These are phyloP conservation scores for Camponotus vicinus DNA, from an alignment of 1,140 invertebrate species.

Conservation along the genomic window DNA sequence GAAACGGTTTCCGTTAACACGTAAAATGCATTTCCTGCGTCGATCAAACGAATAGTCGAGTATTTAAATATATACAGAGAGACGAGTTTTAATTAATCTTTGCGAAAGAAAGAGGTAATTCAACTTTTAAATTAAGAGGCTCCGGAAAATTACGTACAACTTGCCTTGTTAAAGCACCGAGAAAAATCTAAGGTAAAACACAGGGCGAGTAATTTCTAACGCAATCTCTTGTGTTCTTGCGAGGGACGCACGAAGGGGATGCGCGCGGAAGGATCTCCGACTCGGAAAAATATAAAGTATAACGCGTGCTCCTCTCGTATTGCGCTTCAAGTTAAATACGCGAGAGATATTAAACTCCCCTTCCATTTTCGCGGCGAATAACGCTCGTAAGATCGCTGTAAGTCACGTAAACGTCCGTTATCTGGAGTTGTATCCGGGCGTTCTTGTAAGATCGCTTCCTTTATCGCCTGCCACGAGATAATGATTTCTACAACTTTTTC, in stretches of 20 bases:
- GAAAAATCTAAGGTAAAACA: background rate
- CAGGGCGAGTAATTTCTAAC: background rate
- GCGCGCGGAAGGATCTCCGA: background rate
- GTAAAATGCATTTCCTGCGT: background rate
- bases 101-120: background rate
- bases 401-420: slow-evolving; percentile 63
- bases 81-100: background rate
- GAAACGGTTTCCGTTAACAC: slow-evolving; percentile 34
- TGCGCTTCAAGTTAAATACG: slow-evolving; percentile 55
- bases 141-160: background rate
- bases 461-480: slow-evolving; percentile 59
- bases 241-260: background rate
- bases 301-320: slow-evolving; percentile 18
- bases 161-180: background rate
- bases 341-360: slow-evolving; percentile 54
- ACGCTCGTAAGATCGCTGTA: slow-evolving; percentile 59
- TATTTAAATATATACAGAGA: background rate
- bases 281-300: slow-evolving; percentile 36
- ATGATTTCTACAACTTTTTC: slow-evolving; percentile 62
- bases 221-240: slow-evolving; percentile 18
- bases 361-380: slow-evolving; percentile 36
- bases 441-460: slow-evolving; percentile 55
- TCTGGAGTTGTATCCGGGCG: slow-evolving; percentile 52
- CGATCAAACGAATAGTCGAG: background rate
- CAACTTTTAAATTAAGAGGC: background rate